A percentile compares a stretch with the other conserved stretches of the same genome.
These are phyloP conservation scores for Dendrophyllia cribrosa DNA, from an alignment of 64 coral and sea anemone species.

Conservation along the genomic window DNA sequence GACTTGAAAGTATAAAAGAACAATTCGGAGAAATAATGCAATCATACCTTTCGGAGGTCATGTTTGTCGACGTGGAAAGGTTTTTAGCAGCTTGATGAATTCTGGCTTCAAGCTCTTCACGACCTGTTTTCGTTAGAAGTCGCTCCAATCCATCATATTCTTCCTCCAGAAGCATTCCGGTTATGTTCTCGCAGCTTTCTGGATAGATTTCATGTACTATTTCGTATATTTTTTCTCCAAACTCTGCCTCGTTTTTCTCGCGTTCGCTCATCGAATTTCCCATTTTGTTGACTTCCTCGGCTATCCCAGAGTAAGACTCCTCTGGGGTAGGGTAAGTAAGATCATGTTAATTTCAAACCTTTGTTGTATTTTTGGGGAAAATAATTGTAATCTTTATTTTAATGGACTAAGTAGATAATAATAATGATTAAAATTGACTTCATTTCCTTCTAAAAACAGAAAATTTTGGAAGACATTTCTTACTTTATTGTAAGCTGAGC, in stretches of 20 bases:
- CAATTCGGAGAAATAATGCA: too few relatives aligned
- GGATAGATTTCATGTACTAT: conserved; percentile 51
- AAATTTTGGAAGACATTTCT: too few relatives aligned
- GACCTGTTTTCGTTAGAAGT: conserved; percentile 24
- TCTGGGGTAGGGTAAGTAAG: not conserved
- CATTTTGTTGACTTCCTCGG: not conserved
- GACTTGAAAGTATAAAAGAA: not conserved
- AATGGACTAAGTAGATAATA: not conserved
- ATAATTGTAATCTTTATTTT: not conserved
- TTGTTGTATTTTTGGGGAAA: not conserved
- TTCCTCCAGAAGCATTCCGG: conserved; percentile 68
- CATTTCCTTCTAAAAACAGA: not conserved
- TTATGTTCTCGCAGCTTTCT: conserved; percentile 43
- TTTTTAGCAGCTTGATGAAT: conserved; percentile 39
- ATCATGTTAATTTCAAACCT: not conserved
- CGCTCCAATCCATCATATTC: conserved; percentile 26
- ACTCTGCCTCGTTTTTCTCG: conserved; percentile 20
- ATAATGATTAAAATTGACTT: too few relatives aligned
- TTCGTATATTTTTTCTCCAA: conserved; percentile 50
- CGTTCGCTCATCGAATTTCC: conserved; percentile 22
- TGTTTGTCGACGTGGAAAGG: not conserved
- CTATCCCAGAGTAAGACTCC: not conserved
- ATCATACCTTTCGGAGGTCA: not conserved
- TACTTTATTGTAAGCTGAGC: too few relatives aligned
- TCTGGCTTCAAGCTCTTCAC: conserved; percentile 18